phyloP scores from a whole-genome alignment of 2,113 vertebrate species.

The Nematolebias whitei region DNA sequence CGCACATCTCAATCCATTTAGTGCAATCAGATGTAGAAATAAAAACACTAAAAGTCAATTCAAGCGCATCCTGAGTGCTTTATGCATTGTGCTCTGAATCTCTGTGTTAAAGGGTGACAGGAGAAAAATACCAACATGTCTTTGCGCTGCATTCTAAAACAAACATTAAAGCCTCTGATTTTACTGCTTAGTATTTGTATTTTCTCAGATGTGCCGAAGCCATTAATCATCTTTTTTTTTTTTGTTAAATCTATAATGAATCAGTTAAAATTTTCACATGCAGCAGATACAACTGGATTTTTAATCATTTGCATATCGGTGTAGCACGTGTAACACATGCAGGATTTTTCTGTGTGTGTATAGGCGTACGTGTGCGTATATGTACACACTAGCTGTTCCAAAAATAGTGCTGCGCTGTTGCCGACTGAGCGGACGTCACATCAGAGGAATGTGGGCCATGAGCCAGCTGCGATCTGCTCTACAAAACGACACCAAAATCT shows the following conservation, averaged over 20 bases:
- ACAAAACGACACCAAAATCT: slow-evolving; percentile 71
- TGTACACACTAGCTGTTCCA: slow-evolving; percentile 49
- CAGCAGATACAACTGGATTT: neutral
- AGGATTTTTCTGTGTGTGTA: neutral
- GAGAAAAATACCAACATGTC: neutral
- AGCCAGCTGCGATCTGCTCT: slow-evolving; percentile 70
- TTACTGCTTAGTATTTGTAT: neutral
- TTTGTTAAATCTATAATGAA: neutral
- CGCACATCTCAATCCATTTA: neutral
- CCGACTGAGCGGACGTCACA: slow-evolving; percentile 71
- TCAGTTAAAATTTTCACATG: neutral
- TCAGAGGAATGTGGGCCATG: slow-evolving; percentile 74
- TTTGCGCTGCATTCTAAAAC: neutral
- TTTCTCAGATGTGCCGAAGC: neutral
- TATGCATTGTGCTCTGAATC: neutral
- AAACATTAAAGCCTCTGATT: neutral
- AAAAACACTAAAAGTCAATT: neutral
- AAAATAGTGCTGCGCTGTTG: slow-evolving; percentile 65
- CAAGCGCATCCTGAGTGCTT: neutral
- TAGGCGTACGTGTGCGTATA: neutral
- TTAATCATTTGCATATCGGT: slow-evolving; percentile 4
- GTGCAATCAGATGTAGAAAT: neutral
- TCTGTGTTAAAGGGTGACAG: neutral
- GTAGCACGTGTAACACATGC: neutral
- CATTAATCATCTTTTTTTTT: neutral